Evolutionary conservation across 2,888 invertebrate species (phyloP), one percentile per base, ranked within the genome.

Genomic region (Maniola hyperantus): DNA sequence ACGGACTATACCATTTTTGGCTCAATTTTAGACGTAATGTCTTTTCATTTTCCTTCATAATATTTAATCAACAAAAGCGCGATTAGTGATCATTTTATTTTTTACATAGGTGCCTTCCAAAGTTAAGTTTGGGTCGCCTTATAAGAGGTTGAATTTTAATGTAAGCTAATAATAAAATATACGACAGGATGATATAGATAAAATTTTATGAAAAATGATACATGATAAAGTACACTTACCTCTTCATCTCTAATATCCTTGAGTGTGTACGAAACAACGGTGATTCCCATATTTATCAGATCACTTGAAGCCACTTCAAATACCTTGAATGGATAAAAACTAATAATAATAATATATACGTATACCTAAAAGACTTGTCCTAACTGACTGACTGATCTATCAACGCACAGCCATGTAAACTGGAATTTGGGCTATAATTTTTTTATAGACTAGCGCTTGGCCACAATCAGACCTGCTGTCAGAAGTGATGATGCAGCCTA

Each of bases 231-330:
- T 8, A 64, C 84, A 74, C 90, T 88, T 93, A 97, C 98, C 96
- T 98, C 98, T 89, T 98, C 98, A 82, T 98, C 98, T 71, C 98
- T 93, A 72, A 98, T 97, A 87, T 98, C 98, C 88, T 98, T 98
- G 36, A 98, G 92, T 0, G 98, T 98, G 84, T 98, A 98, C 0
- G 98, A 98, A 13, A 98, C 98, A 0, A 98, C 98, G 8, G 98
- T 98, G 77, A 98, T 98, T 54, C 98, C 98, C 98, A 98, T 98
- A 82, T 98, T 98, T 75, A 98, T 97, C 71, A 98, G 93, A 93
- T 98, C 98, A 61, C 97, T 97, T 26, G 98, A 98, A 4, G 98
- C 98, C 11, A 98, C 98, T 91, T 98, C 98, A 79, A 98, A 98
- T 4, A 98, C 98, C 91, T 93, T 83, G 26, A 83, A 48, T n/a